Base-by-base conservation (phyloP, 2,797 vertebrate species). In the Characodon lateralis region DNA sequence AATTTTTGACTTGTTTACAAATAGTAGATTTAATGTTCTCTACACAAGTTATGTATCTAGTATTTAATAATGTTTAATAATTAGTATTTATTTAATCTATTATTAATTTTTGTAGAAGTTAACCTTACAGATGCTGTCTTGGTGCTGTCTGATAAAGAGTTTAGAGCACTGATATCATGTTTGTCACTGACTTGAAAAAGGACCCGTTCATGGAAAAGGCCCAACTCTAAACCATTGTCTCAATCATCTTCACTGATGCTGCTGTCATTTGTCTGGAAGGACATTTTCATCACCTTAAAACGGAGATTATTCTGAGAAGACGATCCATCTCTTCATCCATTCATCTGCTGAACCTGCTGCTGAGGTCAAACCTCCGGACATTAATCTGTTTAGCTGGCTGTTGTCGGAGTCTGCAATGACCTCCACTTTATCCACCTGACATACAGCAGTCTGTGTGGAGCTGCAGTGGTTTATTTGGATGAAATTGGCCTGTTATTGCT, bases 401-500 rank as follows among this genome's bases (percentile, higher is more conserved):
- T 24, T 70, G 73, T 12, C 8, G 18, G 56, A 51, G 59, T 66
- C 69, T 43, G 18, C 24, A 16, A 14, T 46, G 65, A 24, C 10
- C 1, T 46, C 41, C 12, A 46, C 41, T 68, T 68, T 41, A 26
- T 68, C 65, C 39, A 46, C 2, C 12, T 66, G 63, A 41, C 39
- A 68, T 46, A 13, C 39, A n/a, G 56, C 4, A 43, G 74, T 73
- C 70, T 82, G 76, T 74, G 78, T 39, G 72, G 73, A 22, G 77
- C 79, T 9, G 55, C 71, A 28, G 76, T 18, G 74, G 61, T 85
- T 87, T 78, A 79, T 86, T 73, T 26, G 56, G 74, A 71, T 73
- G 70, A 83, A 84, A 89, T 85, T 76, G 72, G 70, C 51, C 75
- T 71, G 81, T 76, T 87, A 82, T 77, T 76, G 77, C 81, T 76